A percentile compares a stretch with the other conserved stretches of the same genome.
These are phyloP conservation scores for Megaceryle torquata DNA, from an alignment of 2,113 vertebrate genomes.

Conservation along the genomic window DNA sequence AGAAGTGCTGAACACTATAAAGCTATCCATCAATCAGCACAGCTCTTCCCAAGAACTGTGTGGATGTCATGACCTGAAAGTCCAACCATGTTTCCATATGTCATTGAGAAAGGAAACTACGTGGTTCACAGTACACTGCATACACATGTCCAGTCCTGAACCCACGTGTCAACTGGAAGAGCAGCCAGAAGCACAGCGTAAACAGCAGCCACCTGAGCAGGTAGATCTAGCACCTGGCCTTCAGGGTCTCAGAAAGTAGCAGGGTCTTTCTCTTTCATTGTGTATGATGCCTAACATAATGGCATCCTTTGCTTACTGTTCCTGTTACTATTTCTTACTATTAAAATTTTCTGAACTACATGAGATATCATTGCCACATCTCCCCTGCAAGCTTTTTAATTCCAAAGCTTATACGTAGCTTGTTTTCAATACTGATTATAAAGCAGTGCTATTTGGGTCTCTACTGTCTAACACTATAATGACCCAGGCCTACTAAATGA, in stretches of 20 bases:
- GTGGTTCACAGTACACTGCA: fast-evolving
- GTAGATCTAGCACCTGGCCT: not conserved
- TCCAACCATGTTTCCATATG: fast-evolving
- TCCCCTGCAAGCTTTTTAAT: not conserved
- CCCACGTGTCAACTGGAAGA: not conserved
- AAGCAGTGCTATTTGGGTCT: not conserved
- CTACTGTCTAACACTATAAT: not conserved
- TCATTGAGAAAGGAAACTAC: fast-evolving
- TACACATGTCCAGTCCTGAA: not conserved
- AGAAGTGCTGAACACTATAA: not conserved
- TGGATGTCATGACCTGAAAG: not conserved
- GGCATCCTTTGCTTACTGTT: not conserved
- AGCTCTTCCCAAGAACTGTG: not conserved
- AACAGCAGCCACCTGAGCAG: not conserved
- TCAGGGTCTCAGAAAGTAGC: not conserved
- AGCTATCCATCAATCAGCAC: fast-evolving
- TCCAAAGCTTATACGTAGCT: not conserved
- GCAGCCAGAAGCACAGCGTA: not conserved
- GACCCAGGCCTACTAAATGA: not conserved
- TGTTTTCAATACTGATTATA: not conserved
- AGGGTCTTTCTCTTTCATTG: fast-evolving
- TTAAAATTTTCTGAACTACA: not conserved
- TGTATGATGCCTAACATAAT: too few relatives aligned
- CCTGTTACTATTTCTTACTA: not conserved
- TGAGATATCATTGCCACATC: not conserved